These are phyloP conservation scores for Trichogramma dendrolimi DNA, from an alignment of 2,888 invertebrate species.

Conservation along the genomic window DNA sequence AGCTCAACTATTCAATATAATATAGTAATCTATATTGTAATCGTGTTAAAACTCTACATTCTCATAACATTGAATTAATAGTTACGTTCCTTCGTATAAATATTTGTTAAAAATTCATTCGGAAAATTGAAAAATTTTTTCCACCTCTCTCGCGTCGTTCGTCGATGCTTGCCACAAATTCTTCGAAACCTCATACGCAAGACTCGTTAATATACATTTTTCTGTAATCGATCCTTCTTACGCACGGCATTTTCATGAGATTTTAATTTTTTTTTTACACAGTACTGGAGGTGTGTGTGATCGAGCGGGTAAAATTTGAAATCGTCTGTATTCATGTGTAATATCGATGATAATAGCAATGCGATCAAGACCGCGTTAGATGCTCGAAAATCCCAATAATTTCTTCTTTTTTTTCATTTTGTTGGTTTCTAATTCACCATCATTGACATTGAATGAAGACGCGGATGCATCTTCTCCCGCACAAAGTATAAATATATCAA, in stretches of 20 bases:
- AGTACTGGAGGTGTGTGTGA: conserved; percentile 3
- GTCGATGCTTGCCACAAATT: conserved; percentile 27
- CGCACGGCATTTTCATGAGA: conserved; percentile 23
- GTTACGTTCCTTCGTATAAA: conserved; percentile 16
- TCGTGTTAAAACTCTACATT: not conserved
- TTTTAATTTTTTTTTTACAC: conserved; percentile 6
- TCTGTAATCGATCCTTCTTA: conserved; percentile 1
- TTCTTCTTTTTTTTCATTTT: not conserved
- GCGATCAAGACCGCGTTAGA: conserved; percentile 13
- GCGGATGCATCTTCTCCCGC: no score
- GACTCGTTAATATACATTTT: conserved; percentile 25
- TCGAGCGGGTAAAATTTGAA: conserved; percentile 8
- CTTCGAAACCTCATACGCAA: conserved; percentile 24
- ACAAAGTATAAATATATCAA: no score
- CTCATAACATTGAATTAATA: conserved; percentile 16
- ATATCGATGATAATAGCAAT: not conserved
- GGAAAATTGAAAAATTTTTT: conserved; percentile 3
- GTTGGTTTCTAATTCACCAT: not conserved
- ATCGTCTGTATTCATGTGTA: not conserved
- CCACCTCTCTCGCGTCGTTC: conserved; percentile 4
- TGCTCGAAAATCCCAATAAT: conserved; percentile 13
- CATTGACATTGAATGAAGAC: not conserved
- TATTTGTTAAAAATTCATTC: conserved; percentile 18
- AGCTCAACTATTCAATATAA: conserved; percentile 22
- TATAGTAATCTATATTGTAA: not conserved